Conservation (phyloP, 2,113 vertebrate genomes). For the Peromyscus maniculatus region DNA sequence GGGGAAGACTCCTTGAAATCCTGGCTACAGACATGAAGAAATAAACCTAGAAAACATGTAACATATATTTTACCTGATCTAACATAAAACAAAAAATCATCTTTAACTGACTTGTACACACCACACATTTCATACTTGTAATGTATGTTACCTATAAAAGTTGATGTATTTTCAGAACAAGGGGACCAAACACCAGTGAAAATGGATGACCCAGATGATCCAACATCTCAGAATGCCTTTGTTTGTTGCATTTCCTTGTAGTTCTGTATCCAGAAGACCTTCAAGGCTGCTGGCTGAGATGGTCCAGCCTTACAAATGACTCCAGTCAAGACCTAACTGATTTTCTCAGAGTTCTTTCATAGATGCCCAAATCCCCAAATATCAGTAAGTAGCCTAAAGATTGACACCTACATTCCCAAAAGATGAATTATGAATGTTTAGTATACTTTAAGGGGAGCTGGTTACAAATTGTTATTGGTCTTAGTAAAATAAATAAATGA, state of each 20-base stretch:
- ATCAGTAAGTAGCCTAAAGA: not conserved
- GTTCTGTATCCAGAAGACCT: not conserved
- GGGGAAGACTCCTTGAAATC: not conserved
- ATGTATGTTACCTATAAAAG: not conserved
- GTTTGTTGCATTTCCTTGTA: not conserved
- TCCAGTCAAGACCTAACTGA: not conserved
- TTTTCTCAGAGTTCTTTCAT: not conserved
- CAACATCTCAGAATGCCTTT: not conserved
- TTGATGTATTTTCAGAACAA: not conserved
- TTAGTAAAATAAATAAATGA: not conserved
- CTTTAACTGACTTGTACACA: not conserved
- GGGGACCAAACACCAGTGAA: not conserved
- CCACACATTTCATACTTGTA: not conserved
- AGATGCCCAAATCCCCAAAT: not conserved
- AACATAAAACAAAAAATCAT: not conserved
- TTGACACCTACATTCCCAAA: not conserved
- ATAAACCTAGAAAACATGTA: not conserved
- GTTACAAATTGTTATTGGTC: not conserved
- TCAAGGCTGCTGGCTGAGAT: not conserved
- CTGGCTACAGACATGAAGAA: not conserved
- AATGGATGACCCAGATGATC: not conserved
- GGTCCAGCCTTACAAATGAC: not conserved
- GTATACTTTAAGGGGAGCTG: not conserved
- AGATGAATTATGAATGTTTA: not conserved
- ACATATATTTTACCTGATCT: not conserved